These are phyloP conservation scores for Novumbra hubbsi DNA, from an alignment of 2,797 vertebrate species.

Conservation along the genomic window DNA sequence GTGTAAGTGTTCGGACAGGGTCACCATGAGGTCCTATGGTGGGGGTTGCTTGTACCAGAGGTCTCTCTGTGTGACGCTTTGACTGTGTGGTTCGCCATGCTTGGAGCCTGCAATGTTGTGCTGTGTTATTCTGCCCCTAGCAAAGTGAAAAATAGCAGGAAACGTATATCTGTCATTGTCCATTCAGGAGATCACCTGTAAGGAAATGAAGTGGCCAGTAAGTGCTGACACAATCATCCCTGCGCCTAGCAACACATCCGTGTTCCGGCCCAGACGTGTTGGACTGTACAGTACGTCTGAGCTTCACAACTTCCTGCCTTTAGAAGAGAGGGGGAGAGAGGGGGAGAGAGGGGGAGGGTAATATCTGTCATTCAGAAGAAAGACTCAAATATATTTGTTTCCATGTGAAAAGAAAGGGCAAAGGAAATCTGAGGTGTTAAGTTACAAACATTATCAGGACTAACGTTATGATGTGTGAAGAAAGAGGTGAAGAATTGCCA, in stretches of 20 bases:
- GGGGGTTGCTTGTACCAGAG: conserved; percentile 6
- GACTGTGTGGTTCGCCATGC: background rate
- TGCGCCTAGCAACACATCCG: conserved; percentile 77
- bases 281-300: conserved; percentile 68
- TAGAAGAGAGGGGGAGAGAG: conserved; percentile 35
- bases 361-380: background rate
- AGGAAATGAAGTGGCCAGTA: conserved; percentile 71
- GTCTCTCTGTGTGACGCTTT: background rate
- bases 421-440: background rate
- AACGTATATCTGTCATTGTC: conserved; percentile 78
- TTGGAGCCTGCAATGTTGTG: conserved; percentile 9
- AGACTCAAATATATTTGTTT: background rate
- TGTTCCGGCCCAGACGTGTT: conserved; percentile 76
- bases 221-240: conserved; percentile 79
- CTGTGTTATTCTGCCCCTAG: conserved; percentile 58
- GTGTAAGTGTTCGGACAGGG: background rate
- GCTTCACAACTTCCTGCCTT: conserved; percentile 62
- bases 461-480: background rate
- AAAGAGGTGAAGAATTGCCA: background rate
- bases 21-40: conserved; percentile 40
- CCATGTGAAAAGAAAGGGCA: background rate
- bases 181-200: conserved; percentile 80
- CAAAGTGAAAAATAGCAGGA: conserved; percentile 75
- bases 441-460: background rate
- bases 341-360: background rate